Base-by-base conservation (phyloP, 2,113 vertebrate species). In the Taxidea taxus region DNA sequence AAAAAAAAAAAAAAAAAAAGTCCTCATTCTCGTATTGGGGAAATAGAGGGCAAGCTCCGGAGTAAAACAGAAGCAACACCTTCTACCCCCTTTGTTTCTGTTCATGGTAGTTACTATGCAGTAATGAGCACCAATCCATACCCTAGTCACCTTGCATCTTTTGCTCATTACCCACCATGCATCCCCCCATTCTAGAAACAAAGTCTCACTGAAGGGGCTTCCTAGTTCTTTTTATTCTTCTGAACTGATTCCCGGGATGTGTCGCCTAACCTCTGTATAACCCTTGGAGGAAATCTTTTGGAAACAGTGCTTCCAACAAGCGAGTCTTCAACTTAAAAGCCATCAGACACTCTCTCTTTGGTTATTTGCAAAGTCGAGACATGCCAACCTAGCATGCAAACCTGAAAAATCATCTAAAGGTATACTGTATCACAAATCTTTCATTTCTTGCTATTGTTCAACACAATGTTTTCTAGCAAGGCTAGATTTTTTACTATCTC, bases 351-450 rank as follows among this genome's bases (percentile, higher is more conserved):
- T 37, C 29, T 42, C 58, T 94, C 25, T 89, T 47, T 14, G 83
- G 34, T 93, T 72, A 88, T 78, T 94, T 90, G 21, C 62, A 68
- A 97, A 83, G 54, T 85, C 21, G 15, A 66, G 20, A 75, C 7
- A 15, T 44, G 6, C 37, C 64, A 56, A 25, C 49, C 75, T 49
- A 31, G 31, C 29, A 31, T 31, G 44, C 7, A 56, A 75, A 39
- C 60, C 84, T 95, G 44, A 68, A 94, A 95, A 96, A 29, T 44
- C 13, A 87, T 31, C 10, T 62, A 18, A n/a, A 18, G 0, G 23
- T 25, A 81, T 7, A 39, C 15, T 34, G n/a, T 77, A 75, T 70
- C 90, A 62, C 11, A 39, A 49, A 86, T 47, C 27, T 25, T 9
- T 75, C 31, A 75, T 82, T 97, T 87, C 29, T 21, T 47, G 56